Conservation (phyloP, 1,140 invertebrate species). For the fruit fly (Drosophila melanogaster) region DNA sequence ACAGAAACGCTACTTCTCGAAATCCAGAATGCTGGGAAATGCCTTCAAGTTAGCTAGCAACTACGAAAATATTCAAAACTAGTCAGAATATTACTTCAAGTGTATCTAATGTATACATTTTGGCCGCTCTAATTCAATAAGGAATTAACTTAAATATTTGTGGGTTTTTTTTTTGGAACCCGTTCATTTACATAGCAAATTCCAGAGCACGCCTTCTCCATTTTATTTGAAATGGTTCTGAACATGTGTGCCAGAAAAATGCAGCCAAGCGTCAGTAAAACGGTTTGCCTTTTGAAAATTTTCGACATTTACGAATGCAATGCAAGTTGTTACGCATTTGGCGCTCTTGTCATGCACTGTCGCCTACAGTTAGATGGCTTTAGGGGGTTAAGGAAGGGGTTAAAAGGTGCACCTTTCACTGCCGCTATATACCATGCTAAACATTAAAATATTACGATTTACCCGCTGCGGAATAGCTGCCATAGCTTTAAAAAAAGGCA, state of each 20-base stretch:
- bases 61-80: too few relatives aligned
- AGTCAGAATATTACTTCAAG: too few relatives aligned
- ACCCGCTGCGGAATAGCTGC: too few relatives aligned
- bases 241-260: conserved; percentile 2
- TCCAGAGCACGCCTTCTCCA: background rate
- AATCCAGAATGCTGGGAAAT: too few relatives aligned
- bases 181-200: background rate
- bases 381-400: background rate
- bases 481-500: background rate
- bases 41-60: too few relatives aligned
- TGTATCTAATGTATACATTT: too few relatives aligned
- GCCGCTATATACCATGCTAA: conserved; percentile 34
- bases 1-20: background rate
- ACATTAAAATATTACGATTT: conserved; percentile 3
- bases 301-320: conserved; percentile 43
- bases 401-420: background rate
- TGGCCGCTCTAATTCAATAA: too few relatives aligned
- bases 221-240: conserved; percentile 10
- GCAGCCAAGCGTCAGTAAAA: conserved; percentile 33
- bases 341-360: conserved; percentile 50
- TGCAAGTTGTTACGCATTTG: conserved; percentile 50
- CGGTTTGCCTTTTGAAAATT: conserved; percentile 47
- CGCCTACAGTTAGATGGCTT: conserved; percentile 7
- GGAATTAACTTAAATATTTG: background rate
- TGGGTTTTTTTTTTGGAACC: background rate